Evolutionary conservation across 2,797 vertebrate genomes (phyloP).

Genomic region (Eulemur coronatus): DNA sequence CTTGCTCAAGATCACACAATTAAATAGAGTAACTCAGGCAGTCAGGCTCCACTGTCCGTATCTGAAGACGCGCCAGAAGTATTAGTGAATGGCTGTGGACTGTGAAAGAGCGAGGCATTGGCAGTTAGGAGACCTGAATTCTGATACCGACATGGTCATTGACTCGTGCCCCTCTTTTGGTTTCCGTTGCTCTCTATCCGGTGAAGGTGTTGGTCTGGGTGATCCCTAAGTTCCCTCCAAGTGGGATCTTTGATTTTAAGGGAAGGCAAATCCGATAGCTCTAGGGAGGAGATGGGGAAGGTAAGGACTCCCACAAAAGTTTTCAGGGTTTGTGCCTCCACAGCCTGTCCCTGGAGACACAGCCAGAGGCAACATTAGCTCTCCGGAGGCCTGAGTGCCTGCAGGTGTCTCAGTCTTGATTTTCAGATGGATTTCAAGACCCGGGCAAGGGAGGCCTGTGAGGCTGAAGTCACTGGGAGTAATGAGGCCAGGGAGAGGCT

Average conservation of each 20-base stretch:
- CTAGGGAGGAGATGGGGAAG: background rate
- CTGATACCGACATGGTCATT: background rate
- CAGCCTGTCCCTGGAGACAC: background rate
- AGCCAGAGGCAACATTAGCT: background rate
- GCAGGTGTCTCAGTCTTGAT: background rate
- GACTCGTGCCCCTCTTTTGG: background rate
- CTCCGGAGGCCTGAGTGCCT: background rate
- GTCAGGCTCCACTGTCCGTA: background rate
- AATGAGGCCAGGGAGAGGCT: background rate
- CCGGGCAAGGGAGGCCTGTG: background rate
- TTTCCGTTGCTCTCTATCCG: background rate
- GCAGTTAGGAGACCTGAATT: background rate
- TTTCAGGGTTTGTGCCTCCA: background rate
- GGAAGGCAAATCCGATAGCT: background rate
- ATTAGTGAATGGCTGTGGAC: background rate
- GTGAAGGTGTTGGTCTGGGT: background rate
- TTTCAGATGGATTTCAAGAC: background rate
- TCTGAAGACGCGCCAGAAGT: background rate
- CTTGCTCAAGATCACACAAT: background rate
- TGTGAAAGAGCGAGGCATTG: background rate
- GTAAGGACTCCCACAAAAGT: background rate
- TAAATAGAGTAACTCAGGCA: background rate
- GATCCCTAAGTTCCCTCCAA: background rate
- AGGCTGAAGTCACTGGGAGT: background rate
- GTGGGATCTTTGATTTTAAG: background rate